phyloP scores from a whole-genome alignment of 2,797 vertebrate genomes.

The Sebastes flavidus region DNA sequence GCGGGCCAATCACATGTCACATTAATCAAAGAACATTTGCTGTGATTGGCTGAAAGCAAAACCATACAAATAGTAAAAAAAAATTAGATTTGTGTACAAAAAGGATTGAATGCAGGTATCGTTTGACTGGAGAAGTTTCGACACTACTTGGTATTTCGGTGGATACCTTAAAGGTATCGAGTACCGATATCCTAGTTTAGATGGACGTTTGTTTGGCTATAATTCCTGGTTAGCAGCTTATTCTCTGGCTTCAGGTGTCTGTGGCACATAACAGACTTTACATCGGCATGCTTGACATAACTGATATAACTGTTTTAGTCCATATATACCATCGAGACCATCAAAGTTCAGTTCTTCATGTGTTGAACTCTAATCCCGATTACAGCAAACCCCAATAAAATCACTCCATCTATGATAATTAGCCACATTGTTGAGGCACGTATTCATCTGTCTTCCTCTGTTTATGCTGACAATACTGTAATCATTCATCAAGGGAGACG shows the following conservation, averaged over 20 bases:
- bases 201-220: constrained; percentile 10
- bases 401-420: background rate
- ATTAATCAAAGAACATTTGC: no score
- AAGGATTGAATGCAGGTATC: no score
- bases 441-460: background rate
- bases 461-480: background rate
- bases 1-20: no score
- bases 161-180: no score
- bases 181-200: no score
- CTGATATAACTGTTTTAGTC: background rate
- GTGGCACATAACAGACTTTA: background rate
- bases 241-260: background rate
- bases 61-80: no score
- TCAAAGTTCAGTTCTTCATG: background rate
- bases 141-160: no score
- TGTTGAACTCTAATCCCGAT: background rate
- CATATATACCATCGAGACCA: background rate
- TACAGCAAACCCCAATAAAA: background rate
- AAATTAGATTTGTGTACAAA: no score
- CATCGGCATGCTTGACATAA: background rate
- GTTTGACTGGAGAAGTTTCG: no score
- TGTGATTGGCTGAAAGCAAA: no score
- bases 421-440: background rate
- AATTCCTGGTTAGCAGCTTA: background rate
- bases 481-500: background rate